Evolutionary conservation across 2,797 vertebrate genomes (phyloP), one percentile per base, ranked within the genome.

Genomic region (Galago senegalensis): DNA sequence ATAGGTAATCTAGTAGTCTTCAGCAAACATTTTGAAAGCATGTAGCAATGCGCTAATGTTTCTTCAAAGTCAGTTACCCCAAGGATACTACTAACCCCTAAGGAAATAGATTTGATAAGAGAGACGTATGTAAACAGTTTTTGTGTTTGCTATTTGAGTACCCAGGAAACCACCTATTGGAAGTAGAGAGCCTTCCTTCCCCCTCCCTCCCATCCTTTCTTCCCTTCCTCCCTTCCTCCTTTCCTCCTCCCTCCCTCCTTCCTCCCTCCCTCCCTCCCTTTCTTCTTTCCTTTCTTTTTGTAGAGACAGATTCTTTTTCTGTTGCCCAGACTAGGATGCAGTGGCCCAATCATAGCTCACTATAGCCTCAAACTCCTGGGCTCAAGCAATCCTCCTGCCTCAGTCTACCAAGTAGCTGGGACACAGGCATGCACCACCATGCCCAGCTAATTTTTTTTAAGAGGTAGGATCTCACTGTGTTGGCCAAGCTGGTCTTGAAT

Each of bases 1-100:
- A n/a, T 53, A 90, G 21, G 25, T 82, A 43, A 79, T 56, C 93
- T 93, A 85, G 58, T 63, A 77, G 18, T 79, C 69, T 84, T 86
- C 49, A 80, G 18, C 17, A 79, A 84, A 61, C 13, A 40, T 83
- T 87, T 72, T 83, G 31, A 94, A 90, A 86, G 46, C 73, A 88
- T 27, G 65, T 60, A 46, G 20, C 82, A 69, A 69, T 79, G 20
- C 85, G 49, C 89, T 63, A 37, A 58, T 65, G 5, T 61, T 58
- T 94, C 53, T 84, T 14, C 2, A 7, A 56, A 87, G 43, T 60
- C 56, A 27, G 2, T 80, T 58, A 72, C 31, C 25, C 69, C 49
- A 81, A 81, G 16, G 25, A 13, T 49, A 43, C n/a, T 23, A 29
- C 65, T 80, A 37, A 20, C 16, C 43, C 46, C 14, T 37, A 82